Conservation (phyloP, 2,113 vertebrate species). For the Pituophis catenifer region DNA sequence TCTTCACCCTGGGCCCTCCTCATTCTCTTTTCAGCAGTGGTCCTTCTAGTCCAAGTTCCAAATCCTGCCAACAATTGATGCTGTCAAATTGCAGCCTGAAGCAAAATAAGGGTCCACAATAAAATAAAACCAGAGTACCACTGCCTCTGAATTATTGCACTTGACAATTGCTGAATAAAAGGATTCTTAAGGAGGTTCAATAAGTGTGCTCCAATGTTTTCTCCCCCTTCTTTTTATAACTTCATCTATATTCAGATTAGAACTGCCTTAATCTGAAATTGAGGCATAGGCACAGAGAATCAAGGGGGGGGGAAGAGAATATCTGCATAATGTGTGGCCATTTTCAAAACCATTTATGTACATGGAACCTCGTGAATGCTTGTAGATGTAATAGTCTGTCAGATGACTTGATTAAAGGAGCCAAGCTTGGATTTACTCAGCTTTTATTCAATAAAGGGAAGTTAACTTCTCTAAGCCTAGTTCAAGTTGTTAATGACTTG, state of each 20-base stretch:
- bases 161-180: slow-evolving; percentile 26
- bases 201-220: slow-evolving; percentile 27
- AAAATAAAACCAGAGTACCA: neutral
- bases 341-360: slow-evolving; percentile 17
- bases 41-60: neutral
- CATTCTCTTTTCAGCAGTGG: neutral
- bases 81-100: neutral
- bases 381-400: slow-evolving; percentile 16
- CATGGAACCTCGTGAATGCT: slow-evolving; percentile 18
- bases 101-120: neutral
- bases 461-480: neutral
- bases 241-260: neutral
- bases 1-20: neutral
- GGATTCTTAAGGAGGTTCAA: neutral
- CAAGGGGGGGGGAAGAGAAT: neutral
- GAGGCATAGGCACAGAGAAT: neutral
- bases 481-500: neutral
- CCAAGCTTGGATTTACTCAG: neutral
- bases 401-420: neutral
- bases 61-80: neutral
- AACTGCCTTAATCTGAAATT: slow-evolving; percentile 1
- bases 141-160: neutral
- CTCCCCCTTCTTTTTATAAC: neutral
- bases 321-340: neutral
- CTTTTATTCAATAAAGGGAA: neutral